Base-by-base conservation (phyloP, 2,797 vertebrate genomes). In the Tokudaia tokunoshimensis region DNA sequence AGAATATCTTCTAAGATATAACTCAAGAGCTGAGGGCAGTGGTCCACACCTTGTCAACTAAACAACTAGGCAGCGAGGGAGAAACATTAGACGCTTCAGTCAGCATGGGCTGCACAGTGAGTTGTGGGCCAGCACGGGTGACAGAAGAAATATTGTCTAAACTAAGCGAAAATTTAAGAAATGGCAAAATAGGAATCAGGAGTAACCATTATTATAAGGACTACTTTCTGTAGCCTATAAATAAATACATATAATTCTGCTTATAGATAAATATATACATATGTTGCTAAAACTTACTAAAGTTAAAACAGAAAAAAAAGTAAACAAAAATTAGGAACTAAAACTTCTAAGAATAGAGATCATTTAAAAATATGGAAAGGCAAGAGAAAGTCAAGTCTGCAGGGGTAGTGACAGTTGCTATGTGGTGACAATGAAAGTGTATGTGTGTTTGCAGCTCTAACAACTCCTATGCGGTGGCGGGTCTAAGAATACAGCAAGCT, bases 151-250 rank as follows among this genome's bases (percentile, higher is more conserved):
- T 34, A 61, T 55, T 44, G 12, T 15, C 72, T 41, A 78, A 89
- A 44, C 15, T 76, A n/a, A 47, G 55, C 29, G 29, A 63, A 47
- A 63, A 65, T 10, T 22, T 63, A 90, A 88, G 34, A 88, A 70
- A 82, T 34, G 12, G 81, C 37, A 92, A 90, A 93, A 34, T 44
- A 34, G 44, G 6, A 95, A 74, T 79, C 26, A 67, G 37, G 89
- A 89, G 12, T 34, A 76, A 79, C 14, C 61, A 76, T 67, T 70
- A 61, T 52, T 72, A 76, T 47, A 55, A 92, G 1, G 4, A 88
- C 47, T 76, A 92, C 81, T 94, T 72, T 93, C 78, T 52, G 85
- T 83, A 86, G 6, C 4, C 85, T 88, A 80, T 78, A 92, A 83
- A 75, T 78, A 89, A 74, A 82, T 83, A 26, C 13, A 59, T 22